Percentiles rank a stretch among this genome's conserved stretches.
These are phyloP conservation scores for Epirrita christyi DNA, from an alignment of 2,888 invertebrate species.

Conservation along the genomic window DNA sequence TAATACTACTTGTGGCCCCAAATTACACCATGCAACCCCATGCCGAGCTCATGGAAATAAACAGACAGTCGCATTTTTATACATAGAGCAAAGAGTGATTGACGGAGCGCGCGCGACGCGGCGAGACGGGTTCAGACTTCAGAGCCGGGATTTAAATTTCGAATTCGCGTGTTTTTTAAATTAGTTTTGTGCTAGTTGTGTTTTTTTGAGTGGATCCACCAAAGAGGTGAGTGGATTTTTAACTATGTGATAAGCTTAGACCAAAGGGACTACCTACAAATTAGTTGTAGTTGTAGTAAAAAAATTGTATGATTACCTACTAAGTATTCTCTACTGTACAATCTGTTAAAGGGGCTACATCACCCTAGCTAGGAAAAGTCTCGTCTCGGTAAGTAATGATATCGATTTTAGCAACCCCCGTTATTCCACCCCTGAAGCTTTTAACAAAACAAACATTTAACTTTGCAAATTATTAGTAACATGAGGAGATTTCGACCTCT, in stretches of 20 bases:
- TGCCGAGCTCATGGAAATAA: conserved; percentile 66
- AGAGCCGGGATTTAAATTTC: conserved; percentile 28
- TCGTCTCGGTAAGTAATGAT: conserved; percentile 6
- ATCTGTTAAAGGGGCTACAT: background rate
- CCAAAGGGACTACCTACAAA: too few species aligned
- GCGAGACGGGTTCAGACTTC: conserved; percentile 51
- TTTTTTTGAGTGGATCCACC: background rate
- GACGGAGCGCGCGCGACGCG: conserved; percentile 61
- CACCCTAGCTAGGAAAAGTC: background rate
- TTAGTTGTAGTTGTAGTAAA: too few species aligned
- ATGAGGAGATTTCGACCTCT: too few species aligned
- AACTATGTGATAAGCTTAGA: background rate
- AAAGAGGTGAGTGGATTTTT: conserved; percentile 10
- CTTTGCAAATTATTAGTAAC: conserved; percentile 13
- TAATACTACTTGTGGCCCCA: conserved; percentile 78
- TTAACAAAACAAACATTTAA: conserved; percentile 39
- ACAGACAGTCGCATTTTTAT: conserved; percentile 68
- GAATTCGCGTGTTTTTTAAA: conserved; percentile 37
- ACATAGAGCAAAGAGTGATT: conserved; percentile 63
- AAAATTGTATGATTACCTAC: too few species aligned
- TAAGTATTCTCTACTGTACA: too few species aligned
- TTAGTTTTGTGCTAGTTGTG: conserved; percentile 16
- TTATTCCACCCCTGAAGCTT: conserved; percentile 35
- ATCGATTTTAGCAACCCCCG: conserved; percentile 49
- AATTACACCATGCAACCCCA: conserved; percentile 78